Evolutionary conservation across 2,797 vertebrate genomes (phyloP), one percentile per base, ranked within the genome.

Genomic region (Lycodopsis pacificus): DNA sequence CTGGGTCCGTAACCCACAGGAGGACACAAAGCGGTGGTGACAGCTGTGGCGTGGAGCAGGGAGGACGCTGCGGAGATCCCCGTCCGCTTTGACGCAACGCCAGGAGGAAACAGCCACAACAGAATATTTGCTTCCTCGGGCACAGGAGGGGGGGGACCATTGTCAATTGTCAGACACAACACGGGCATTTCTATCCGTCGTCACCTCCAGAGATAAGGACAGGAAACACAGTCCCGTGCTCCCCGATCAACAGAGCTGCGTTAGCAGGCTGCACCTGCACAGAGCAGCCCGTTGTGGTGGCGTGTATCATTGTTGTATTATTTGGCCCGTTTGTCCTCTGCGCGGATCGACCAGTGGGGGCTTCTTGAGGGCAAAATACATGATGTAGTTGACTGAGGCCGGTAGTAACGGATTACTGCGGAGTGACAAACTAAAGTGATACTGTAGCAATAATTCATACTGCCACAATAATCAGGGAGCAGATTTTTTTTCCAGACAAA

Each of bases 111-210:
- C 20, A 8, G 71, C 62, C 65, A 40, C 80, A 82, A 81, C 83
- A 84, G 82, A 85, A 86, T 67, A 87, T 74, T 34, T n/a, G 86
- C 75, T 91, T 93, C 93, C 92, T 92, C 63, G 73, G 81, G 48
- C 59, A 63, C 67, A 57, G 25, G 32, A 34, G 76, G 65, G 79
- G 74, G 80, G 25, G 25, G 2, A 25, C 25, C 73, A 79, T 76
- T 89, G 91, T 90, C 70, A 40, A 83, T 71, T 68, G 87, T 90
- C 84, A 93, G 91, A 92, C 90, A 93, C 89, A 88, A 90, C 89
- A 84, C 56, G 71, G 81, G 72, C 86, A 87, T 87, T 90, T 82
- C 40, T 82, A 42, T 93, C 89, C 0, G 36, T 93, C 82, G 32
- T 86, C 92, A 75, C 81, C 68, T 78, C 53, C 0, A 17, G 77